Evolutionary conservation across 1,140 invertebrate genomes (phyloP).

Genomic region (Grapholita molesta): DNA sequence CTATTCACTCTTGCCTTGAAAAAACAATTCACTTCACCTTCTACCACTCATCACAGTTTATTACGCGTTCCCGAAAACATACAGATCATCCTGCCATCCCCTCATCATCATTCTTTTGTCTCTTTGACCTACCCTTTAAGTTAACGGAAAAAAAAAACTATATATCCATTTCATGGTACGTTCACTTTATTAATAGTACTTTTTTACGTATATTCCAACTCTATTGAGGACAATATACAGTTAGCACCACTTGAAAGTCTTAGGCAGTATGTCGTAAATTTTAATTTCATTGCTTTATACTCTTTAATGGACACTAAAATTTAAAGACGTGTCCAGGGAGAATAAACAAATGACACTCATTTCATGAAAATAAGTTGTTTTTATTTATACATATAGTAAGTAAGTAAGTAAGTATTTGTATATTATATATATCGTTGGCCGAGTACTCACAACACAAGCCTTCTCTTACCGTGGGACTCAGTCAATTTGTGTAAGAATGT

Average conservation of each 20-base stretch:
- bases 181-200: background rate
- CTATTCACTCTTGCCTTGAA: too few relatives aligned
- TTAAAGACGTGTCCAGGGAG: background rate
- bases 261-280: constrained; percentile 1
- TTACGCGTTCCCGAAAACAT: too few relatives aligned
- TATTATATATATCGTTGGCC: background rate
- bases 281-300: constrained; percentile 1
- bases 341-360: constrained; percentile 3
- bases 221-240: background rate
- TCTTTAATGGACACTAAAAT: background rate
- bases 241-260: constrained; percentile 6
- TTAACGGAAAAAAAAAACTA: background rate
- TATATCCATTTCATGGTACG: background rate
- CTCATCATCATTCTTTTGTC: too few relatives aligned
- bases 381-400: background rate
- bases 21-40: too few relatives aligned
- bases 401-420: background rate
- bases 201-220: background rate
- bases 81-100: too few relatives aligned
- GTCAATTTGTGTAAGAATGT: too few relatives aligned
- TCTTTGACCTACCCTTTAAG: too few relatives aligned
- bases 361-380: background rate
- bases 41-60: too few relatives aligned
- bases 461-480: too few relatives aligned
- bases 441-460: too few relatives aligned